Evolutionary conservation across 2,888 invertebrate genomes (phyloP).

Genomic region (Drosophila pseudotakahashii): DNA sequence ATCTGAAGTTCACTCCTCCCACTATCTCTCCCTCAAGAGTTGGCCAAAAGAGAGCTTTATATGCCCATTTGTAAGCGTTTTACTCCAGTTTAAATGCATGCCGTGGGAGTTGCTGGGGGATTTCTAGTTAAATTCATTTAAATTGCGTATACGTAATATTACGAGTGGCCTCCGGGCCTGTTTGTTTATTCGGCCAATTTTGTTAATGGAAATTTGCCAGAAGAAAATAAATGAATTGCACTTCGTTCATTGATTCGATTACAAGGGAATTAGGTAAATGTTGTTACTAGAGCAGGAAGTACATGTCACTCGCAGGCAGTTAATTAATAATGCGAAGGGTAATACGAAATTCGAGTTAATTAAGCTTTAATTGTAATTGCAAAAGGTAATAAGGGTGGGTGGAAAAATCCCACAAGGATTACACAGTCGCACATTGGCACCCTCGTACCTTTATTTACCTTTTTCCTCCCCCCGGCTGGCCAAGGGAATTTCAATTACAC

Average conservation of each 20-base stretch:
- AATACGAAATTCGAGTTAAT: slow-evolving; percentile 54
- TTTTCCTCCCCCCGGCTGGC: neutral
- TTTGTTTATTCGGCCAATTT: slow-evolving; percentile 37
- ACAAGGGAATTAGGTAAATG: slow-evolving; percentile 6
- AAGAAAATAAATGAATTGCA: slow-evolving; percentile 32
- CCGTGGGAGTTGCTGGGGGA: slow-evolving; percentile 59
- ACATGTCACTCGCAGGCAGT: slow-evolving; percentile 12
- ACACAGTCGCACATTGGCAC: slow-evolving; percentile 10
- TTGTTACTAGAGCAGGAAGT: neutral
- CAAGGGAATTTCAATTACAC: slow-evolving; percentile 37
- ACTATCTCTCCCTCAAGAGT: neutral
- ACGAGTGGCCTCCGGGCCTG: slow-evolving; percentile 2
- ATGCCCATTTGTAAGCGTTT: slow-evolving; percentile 45
- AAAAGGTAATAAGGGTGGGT: slow-evolving; percentile 9
- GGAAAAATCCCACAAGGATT: slow-evolving; percentile 13
- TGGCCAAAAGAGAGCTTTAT: slow-evolving; percentile 54
- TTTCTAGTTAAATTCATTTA: slow-evolving; percentile 56
- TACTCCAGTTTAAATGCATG: slow-evolving; percentile 53
- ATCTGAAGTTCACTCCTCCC: neutral
- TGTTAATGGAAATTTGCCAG: slow-evolving; percentile 35
- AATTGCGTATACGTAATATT: slow-evolving; percentile 43
- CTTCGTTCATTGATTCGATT: slow-evolving; percentile 14
- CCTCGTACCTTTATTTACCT: neutral
- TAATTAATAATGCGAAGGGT: slow-evolving; percentile 32
- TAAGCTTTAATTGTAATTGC: slow-evolving; percentile 47